Base-by-base conservation (phyloP, 2,888 invertebrate genomes). In the Lottia gigantea region DNA sequence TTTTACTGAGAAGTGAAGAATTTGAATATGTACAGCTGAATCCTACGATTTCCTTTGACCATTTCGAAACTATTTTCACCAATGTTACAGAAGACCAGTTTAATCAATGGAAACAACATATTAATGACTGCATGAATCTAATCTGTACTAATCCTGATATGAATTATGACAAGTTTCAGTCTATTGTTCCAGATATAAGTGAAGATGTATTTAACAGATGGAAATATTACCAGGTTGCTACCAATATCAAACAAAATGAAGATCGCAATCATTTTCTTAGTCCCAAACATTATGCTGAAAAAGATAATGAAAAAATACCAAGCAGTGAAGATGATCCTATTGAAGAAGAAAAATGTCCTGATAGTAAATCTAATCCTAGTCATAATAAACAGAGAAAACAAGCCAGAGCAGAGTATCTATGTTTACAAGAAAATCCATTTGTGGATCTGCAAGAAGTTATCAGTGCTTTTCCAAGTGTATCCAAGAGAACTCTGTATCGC, bases 31-130 rank as follows among this genome's bases (percentile, higher is more conserved):
- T 75, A 40, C 70, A 76, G 46, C 63, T 72, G 45, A 74, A 73
- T 46, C 78, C 78, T 12, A 68, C 63, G 4, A 65, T 76, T 12
- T 65, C 72, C 31, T 76, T 76, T 61, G 66, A 67, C 45, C 72
- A 74, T 12, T 71, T 76, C 31, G 66, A 70, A 67, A 62, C 70
- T 7, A 68, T 71, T 25, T 73, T 70, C 67, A 74, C 78, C n/a
- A 45, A 62, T 61, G 74, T 75, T n/a, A 74, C 78, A 15, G 46
- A 73, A 26, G 49, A 74, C 14, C 76, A 73, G 46, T 78, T 75
- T 65, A 74, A 78, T 71, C 67, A 72, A n/a, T 78, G 78, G 78
- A 71, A 75, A 19, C 72, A 73, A 62, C 23, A 65, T 23, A 47
- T 69, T 23, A 46, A 46, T 45, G 65, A 63, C 26, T n/a, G 26